Evolutionary conservation across 2,113 vertebrate species (phyloP).

Genomic region (Tragelaphus strepsiceros): DNA sequence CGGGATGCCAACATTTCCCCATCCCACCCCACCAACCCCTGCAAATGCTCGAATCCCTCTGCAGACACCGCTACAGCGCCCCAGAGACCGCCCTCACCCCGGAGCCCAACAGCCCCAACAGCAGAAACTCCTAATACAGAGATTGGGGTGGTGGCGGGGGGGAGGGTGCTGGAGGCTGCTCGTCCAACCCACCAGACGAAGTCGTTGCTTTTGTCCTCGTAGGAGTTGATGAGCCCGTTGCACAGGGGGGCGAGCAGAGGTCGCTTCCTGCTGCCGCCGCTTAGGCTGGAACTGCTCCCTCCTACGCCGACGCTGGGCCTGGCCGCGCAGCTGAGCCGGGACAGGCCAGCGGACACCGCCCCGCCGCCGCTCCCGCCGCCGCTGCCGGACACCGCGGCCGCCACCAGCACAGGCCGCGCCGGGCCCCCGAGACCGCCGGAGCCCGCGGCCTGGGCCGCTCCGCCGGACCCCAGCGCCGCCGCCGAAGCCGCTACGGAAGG

Average conservation of each 20-base stretch:
- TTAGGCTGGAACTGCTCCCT: slow-evolving; percentile 71
- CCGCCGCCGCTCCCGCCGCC: slow-evolving; percentile 55
- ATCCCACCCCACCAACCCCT: background rate
- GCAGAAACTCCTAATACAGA: background rate
- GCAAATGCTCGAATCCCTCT: background rate
- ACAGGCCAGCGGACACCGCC: slow-evolving; percentile 68
- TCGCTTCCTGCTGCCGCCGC: slow-evolving; percentile 86
- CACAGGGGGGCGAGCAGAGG: slow-evolving; percentile 90
- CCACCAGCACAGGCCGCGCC: slow-evolving; percentile 71
- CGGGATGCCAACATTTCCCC: background rate
- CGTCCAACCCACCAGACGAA: slow-evolving; percentile 92
- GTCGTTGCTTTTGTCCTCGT: slow-evolving; percentile 99
- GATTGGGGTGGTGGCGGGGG: background rate
- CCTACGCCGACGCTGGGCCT: slow-evolving; percentile 75
- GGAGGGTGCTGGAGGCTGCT: background rate
- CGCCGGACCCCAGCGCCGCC: slow-evolving; percentile 66
- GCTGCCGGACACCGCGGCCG: slow-evolving; percentile 68
- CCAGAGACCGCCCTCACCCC: background rate
- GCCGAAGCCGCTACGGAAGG: slow-evolving; percentile 56
- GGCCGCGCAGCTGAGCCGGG: slow-evolving; percentile 67
- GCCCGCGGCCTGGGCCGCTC: slow-evolving; percentile 66
- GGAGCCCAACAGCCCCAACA: background rate
- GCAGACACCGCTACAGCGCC: background rate
- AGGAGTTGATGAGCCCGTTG: slow-evolving; percentile 96
- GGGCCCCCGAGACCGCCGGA: slow-evolving; percentile 70